Evolutionary conservation across 2,797 vertebrate species (phyloP).

Genomic region (Ambastaia sidthimunki): DNA sequence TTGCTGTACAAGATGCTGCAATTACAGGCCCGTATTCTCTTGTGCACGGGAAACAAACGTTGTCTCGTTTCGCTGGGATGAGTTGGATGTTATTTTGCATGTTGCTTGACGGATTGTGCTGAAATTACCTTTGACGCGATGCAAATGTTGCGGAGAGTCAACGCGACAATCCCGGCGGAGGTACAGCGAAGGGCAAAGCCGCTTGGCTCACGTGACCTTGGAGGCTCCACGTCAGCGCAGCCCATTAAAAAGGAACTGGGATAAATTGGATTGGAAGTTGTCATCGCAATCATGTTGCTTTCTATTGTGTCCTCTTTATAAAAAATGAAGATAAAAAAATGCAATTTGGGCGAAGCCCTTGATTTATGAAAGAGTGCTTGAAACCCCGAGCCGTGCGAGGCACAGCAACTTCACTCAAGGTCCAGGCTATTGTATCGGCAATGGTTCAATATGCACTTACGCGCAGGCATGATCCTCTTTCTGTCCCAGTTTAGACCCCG

Average conservation of each 20-base stretch:
- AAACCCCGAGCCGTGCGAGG: constrained; percentile 44
- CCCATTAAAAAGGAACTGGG: constrained; percentile 54
- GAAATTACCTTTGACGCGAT: constrained; percentile 12
- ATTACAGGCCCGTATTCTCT: constrained; percentile 11
- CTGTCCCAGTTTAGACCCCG: constrained; percentile 43
- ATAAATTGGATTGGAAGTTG: constrained; percentile 61
- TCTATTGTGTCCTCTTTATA: constrained; percentile 55
- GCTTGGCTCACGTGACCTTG: constrained; percentile 54
- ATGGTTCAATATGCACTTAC: constrained; percentile 63
- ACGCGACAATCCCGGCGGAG: constrained; percentile 4
- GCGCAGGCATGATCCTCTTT: constrained; percentile 52
- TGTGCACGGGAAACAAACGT: background rate
- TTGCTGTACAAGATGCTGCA: constrained; percentile 16
- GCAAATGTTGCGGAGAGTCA: constrained; percentile 14
- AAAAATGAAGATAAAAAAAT: constrained; percentile 63
- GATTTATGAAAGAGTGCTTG: constrained; percentile 66
- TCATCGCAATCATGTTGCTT: constrained; percentile 59
- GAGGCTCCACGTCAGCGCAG: constrained; percentile 28
- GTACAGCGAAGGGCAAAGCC: constrained; percentile 37
- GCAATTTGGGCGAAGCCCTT: constrained; percentile 65
- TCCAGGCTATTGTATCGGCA: constrained; percentile 56
- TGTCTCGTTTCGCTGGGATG: background rate
- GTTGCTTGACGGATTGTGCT: background rate
- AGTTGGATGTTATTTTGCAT: constrained; percentile 3
- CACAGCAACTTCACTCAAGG: constrained; percentile 65